phyloP scores from a whole-genome alignment of 2,113 vertebrate genomes.

The Ageneiosus marmoratus region DNA sequence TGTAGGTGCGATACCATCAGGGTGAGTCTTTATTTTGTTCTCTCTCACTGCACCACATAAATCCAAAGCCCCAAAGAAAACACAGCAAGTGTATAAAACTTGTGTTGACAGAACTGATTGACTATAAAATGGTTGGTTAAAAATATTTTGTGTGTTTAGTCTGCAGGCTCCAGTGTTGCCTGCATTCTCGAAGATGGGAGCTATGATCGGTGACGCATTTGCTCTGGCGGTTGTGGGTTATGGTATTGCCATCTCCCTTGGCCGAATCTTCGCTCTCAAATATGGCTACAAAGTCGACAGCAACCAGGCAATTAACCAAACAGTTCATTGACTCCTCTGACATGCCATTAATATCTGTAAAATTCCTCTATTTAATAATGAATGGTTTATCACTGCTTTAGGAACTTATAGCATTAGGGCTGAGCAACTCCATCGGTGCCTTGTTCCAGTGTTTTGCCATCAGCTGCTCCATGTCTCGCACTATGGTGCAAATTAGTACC shows the following conservation, averaged over 20 bases:
- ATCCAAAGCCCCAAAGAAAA: too few species aligned
- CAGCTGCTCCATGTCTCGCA: conserved; percentile 94
- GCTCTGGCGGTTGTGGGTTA: conserved; percentile 90
- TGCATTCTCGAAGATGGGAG: conserved; percentile 64
- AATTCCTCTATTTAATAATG: background rate
- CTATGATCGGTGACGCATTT: conserved; percentile 85
- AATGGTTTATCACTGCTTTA: conserved; percentile 54
- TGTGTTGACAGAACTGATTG: background rate
- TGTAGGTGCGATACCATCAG: conserved; percentile 85
- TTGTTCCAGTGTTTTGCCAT: conserved; percentile 90
- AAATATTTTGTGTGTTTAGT: conserved; percentile 62
- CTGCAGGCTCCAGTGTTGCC: conserved; percentile 79
- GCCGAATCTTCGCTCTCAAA: conserved; percentile 90
- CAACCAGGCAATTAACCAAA: conserved; percentile 81
- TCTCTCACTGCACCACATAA: background rate
- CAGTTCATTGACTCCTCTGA: background rate
- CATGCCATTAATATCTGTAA: background rate
- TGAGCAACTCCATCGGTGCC: conserved; percentile 84
- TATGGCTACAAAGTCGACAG: conserved; percentile 95
- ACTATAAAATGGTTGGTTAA: background rate
- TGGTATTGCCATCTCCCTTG: conserved; percentile 90
- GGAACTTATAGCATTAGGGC: conserved; percentile 89
- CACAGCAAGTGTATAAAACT: background rate
- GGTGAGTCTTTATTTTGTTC: conserved; percentile 73
- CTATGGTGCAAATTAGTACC: conserved; percentile 85